These are phyloP conservation scores for Camelus bactrianus DNA, from an alignment of 2,113 vertebrate genomes.

Conservation along the genomic window DNA sequence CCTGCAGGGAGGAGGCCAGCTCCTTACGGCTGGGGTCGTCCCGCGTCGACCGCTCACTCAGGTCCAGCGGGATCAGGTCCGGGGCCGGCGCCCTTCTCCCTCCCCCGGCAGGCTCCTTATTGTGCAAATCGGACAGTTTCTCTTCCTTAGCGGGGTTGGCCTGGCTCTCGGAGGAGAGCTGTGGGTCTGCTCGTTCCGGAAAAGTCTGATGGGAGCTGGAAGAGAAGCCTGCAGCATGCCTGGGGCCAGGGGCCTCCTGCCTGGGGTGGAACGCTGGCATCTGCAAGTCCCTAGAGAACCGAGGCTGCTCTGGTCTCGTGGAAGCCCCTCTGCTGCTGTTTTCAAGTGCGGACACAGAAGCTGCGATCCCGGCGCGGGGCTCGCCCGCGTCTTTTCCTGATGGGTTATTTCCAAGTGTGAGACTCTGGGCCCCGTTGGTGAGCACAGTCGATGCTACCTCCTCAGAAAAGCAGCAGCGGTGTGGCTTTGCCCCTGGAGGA, in stretches of 20 bases:
- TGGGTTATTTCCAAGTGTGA: slow-evolving; percentile 50
- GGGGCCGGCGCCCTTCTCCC: slow-evolving; percentile 69
- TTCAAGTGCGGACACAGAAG: slow-evolving; percentile 66
- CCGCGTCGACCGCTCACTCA: slow-evolving; percentile 87
- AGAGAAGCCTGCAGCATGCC: slow-evolving; percentile 55
- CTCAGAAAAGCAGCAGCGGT: slow-evolving; percentile 87
- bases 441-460: slow-evolving; percentile 81
- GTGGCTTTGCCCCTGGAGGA: slow-evolving; percentile 91
- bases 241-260: slow-evolving; percentile 81
- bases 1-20: slow-evolving; percentile 83
- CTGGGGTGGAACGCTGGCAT: slow-evolving; percentile 86
- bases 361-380: slow-evolving; percentile 69
- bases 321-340: slow-evolving; percentile 78
- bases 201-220: neutral
- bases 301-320: slow-evolving; percentile 84
- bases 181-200: slow-evolving; percentile 72
- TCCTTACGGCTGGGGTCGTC: slow-evolving; percentile 81
- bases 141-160: slow-evolving; percentile 70
- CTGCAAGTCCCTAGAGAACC: slow-evolving; percentile 87
- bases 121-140: slow-evolving; percentile 69
- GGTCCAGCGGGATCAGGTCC: slow-evolving; percentile 85
- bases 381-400: slow-evolving; percentile 57
- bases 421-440: slow-evolving; percentile 85
- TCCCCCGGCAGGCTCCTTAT: slow-evolving; percentile 56
- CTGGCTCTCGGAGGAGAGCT: slow-evolving; percentile 66